A percentile compares a stretch with the other conserved stretches of the same genome.
phyloP scores from a whole-genome alignment of 2,797 vertebrate species.

The Lindbergichthys nudifrons region DNA sequence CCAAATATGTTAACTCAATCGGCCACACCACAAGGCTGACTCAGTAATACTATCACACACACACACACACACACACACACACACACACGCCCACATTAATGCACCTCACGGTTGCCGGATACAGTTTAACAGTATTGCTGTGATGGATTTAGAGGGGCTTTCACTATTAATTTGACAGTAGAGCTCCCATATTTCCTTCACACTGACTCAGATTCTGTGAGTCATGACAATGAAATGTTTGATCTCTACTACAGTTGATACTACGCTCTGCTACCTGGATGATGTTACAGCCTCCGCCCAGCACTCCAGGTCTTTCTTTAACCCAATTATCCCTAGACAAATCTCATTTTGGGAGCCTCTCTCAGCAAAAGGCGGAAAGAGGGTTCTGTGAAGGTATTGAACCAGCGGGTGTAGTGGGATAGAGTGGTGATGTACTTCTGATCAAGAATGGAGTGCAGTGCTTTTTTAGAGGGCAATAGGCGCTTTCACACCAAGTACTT shows the following conservation, averaged over 20 bases:
- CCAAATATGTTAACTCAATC: constrained; percentile 74
- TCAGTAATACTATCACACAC: constrained; percentile 69
- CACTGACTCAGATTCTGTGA: constrained; percentile 48
- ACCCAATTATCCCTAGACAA: constrained; percentile 79
- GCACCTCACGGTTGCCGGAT: constrained; percentile 52
- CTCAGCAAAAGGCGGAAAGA: constrained; percentile 46
- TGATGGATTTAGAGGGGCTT: constrained; percentile 60
- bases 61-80: constrained; percentile 44
- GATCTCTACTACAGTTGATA: constrained; percentile 54
- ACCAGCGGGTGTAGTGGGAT: constrained; percentile 16
- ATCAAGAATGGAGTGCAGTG: not conserved
- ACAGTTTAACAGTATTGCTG: constrained; percentile 41
- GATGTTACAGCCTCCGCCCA: constrained; percentile 65
- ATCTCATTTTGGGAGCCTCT: constrained; percentile 79
- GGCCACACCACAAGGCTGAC: constrained; percentile 59
- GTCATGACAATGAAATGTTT: constrained; percentile 58
- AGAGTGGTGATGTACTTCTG: constrained; percentile 12
- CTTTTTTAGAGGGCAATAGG: not conserved
- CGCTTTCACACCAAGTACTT: too few relatives aligned
- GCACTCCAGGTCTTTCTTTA: constrained; percentile 63
- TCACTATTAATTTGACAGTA: constrained; percentile 62
- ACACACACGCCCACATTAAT: constrained; percentile 56
- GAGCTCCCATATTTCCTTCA: constrained; percentile 56
- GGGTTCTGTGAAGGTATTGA: constrained; percentile 43
- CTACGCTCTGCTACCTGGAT: constrained; percentile 65